Base-by-base conservation (phyloP, 2,113 vertebrate species). In the Eulacestoma nigropectus region DNA sequence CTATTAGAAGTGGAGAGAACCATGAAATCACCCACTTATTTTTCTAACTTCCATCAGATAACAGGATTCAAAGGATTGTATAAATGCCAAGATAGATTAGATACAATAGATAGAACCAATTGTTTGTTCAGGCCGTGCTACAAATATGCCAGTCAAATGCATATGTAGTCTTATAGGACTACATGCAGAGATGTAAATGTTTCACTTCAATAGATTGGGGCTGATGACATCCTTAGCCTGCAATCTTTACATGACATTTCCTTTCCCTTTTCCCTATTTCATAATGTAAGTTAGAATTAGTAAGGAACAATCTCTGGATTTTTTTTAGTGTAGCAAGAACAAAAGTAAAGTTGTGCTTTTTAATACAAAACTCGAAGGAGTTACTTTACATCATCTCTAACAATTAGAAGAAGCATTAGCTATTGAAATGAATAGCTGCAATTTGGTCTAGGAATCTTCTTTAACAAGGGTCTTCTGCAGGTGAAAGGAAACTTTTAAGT, bases 21-120 rank as follows among this genome's bases (percentile, higher is more conserved):
- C 96, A 96, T 96, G 95, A 97, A 96, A 96, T 96, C 89, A 91
- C 78, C 57, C 47, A 4, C 74, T 95, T 95, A 95, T 94, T 96
- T 95, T 97, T 93, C 70, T 96, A 96, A 87, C 41, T 95, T 95
- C 77, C 67, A 85, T 57, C 89, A 91, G 87, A 96, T 74, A 95
- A 82, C 67, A 73, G 78, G 84, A 96, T 94, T 87, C 77, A 89
- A 93, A 91, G 87, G 65, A 94, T 93, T 94, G 87, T 96, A 87
- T 91, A 96, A 96, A 95, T 91, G 95, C 78, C 94, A 96, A 93
- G 67, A 96, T 47, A 87, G 84, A 97, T 97, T 97, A 96, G 94
- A 81, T 67, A 60, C 91, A 96, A 95, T 90, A 94, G 91, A 94
- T 13, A 83, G 81, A 94, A 91, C 50, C 83, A 92, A 96, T 97